phyloP scores from a whole-genome alignment of 2,797 vertebrate genomes.

The Heliangelus exortis region DNA sequence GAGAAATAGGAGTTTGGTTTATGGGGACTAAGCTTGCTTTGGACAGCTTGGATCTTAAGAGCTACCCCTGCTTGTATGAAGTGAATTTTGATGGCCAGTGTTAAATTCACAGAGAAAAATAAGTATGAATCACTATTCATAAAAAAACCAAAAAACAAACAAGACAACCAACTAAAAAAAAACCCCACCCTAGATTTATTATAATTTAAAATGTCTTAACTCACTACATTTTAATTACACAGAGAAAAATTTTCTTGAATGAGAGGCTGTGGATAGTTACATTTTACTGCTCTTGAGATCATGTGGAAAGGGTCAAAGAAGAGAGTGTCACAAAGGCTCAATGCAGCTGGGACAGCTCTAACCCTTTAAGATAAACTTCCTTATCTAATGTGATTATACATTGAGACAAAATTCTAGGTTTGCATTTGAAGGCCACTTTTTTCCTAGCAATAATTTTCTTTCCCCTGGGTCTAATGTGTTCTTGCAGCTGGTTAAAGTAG shows the following conservation, averaged over 20 bases:
- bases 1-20: conserved; percentile 18
- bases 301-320: neutral
- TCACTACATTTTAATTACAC: neutral
- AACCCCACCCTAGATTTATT: neutral
- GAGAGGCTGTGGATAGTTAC: neutral
- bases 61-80: neutral
- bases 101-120: neutral
- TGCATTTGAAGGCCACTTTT: neutral
- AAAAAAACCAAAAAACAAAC: no score
- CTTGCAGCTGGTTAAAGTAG: neutral
- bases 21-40: neutral
- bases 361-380: neutral
- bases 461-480: neutral
- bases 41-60: neutral
- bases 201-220: neutral
- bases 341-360: neutral
- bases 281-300: neutral
- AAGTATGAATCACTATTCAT: neutral
- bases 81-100: conserved; percentile 2
- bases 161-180: no score
- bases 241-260: neutral
- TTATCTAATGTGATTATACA: neutral
- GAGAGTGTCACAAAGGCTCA: neutral
- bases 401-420: neutral
- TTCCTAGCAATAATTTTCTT: neutral